Evolutionary conservation across 2,113 vertebrate genomes (phyloP), one percentile per base, ranked within the genome.

Genomic region (Sylvietta virens): DNA sequence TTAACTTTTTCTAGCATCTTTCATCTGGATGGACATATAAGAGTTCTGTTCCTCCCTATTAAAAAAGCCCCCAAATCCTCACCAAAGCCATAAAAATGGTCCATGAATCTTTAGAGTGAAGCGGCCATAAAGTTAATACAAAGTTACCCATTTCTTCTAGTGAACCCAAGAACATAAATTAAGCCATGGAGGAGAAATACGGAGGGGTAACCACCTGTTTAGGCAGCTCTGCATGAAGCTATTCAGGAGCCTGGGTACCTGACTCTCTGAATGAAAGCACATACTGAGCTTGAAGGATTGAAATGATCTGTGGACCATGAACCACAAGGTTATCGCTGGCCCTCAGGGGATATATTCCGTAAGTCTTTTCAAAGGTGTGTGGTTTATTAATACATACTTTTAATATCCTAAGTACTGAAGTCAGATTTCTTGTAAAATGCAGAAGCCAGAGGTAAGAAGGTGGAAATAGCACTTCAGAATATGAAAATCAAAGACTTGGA

Each of bases 361-460:
- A 93, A 86, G 67, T 88, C 81, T 88, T 77, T 94, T 81, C 79
- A 92, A 92, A 96, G 60, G 26, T 81, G 60, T 48, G 94, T 73
- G 64, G 71, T 86, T 96, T 94, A 88, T 95, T 95, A 95, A 95
- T 80, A 93, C 13, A 54, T 28, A 86, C 44, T 86, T 74, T 80
- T 88, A 93, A 95, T 88, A 84, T 64, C 60, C 76, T 66, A 91
- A 94, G 60, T 54, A 58, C 67, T 56, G 56, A 73, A 90, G 64
- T 70, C 45, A 87, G 85, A 58, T 56, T 87, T 86, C 65, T 82
- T 47, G 79, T 73, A 83, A 90, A 93, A 90, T 51, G 74, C 50
- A 85, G 81, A 86, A 91, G 50, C 35, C 0, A 0, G 44, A 90
- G 85, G 84, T 70, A 95, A 88, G 67, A 74, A 74, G 42, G 58